These are phyloP conservation scores for Anoplolepis gracilipes DNA, from an alignment of 1,140 invertebrate genomes.

Conservation along the genomic window DNA sequence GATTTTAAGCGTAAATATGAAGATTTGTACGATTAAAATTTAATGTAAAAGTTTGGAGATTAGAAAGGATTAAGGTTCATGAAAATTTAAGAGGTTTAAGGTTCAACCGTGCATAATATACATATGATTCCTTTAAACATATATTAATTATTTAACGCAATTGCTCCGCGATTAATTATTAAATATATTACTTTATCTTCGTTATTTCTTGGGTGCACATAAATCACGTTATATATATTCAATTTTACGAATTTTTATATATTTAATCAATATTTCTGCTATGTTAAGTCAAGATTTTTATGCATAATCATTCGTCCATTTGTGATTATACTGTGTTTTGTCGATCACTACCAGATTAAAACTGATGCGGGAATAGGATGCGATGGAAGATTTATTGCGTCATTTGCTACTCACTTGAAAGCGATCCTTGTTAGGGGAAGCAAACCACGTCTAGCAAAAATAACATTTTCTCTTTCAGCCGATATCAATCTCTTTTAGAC, in stretches of 20 bases:
- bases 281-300: conserved; percentile 21
- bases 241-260: conserved; percentile 15
- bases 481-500: conserved; percentile 64
- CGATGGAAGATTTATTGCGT: conserved; percentile 61
- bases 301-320: conserved; percentile 28
- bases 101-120: background rate
- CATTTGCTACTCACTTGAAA: conserved; percentile 15
- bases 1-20: background rate
- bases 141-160: conserved; percentile 14
- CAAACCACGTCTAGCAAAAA: conserved; percentile 45
- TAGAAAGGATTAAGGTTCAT: too few relatives aligned
- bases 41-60: too few relatives aligned
- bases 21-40: background rate
- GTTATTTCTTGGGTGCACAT: background rate
- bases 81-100: background rate
- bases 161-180: conserved; percentile 6
- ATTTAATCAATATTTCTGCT: conserved; percentile 24
- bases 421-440: conserved; percentile 41
- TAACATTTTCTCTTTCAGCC: conserved; percentile 41
- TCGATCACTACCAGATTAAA: conserved; percentile 42
- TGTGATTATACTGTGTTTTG: conserved; percentile 36
- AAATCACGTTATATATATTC: background rate
- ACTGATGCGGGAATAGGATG: background rate
- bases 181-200: background rate
- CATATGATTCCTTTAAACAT: background rate